Base-by-base conservation (phyloP, 1,140 invertebrate genomes). In the Xylocopa sonorina region DNA sequence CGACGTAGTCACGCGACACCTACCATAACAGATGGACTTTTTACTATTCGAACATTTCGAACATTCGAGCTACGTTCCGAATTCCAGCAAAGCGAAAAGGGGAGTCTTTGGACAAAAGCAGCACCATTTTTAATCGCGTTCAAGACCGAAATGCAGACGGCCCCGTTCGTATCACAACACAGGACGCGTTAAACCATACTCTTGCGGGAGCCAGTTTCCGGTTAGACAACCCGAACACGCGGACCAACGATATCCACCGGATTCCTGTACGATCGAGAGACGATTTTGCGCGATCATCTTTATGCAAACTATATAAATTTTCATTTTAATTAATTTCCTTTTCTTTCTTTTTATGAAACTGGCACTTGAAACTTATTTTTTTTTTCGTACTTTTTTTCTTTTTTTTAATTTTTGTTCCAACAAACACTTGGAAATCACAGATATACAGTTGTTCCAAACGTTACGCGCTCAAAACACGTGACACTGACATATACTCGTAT, bases 341-440 rank as follows among this genome's bases (percentile, higher is more conserved):
- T 68, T 48, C 62, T 55, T 43, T 58, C 63, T 77, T 48, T 76
- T 75, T 84, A 84, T 9, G 67, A 84, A 84, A 84, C 71, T 84
- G 83, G 83, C 83, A 84, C 83, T 84, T 84, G 77, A 76, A 78
- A 73, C 76, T 62, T 80, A 46, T 46, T 58, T 79, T 14, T 64
- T 78, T 73, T 80, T 32, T 74, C 63, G 75, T 66, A 6, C 1
- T 60, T 34, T 53, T 55, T 43, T 64, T 74, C 62, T 24, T 9
- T 67, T 32, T 51, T 67, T 82, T 50, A 50, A 41, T 79, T 78
- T 57, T 75, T 29, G 38, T 64, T 69, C 41, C 80, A 82, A 73
- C 80, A 78, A 78, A 76, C 82, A 84, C 82, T 84, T 76, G 72
- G 57, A 79, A 83, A 82, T 85, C 89, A 90, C 88, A 89, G 82